Base-by-base conservation (phyloP, 2,113 vertebrate species). In the Hystrix brachyura region DNA sequence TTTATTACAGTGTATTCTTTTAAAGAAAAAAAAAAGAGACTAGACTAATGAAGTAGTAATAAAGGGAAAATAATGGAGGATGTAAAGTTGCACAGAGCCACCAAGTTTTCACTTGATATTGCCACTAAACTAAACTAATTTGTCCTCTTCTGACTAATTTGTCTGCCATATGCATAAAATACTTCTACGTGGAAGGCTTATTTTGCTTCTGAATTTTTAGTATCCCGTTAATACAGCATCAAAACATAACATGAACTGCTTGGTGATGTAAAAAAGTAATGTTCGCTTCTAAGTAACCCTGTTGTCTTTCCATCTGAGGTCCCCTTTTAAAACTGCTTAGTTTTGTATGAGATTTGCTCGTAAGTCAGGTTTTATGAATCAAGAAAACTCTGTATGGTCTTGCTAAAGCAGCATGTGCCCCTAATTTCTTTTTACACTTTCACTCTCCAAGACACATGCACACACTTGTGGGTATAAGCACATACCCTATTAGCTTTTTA, bases 401-500 rank as follows among this genome's bases (percentile, higher is more conserved):
- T 95, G 95, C 91, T 87, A 90, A 96, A 97, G 94, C 97, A 97
- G 95, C 90, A 74, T 95, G 97, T 97, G 85, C 93, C 96, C 76
- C 87, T 98, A 97, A 98, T 98, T 98, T 96, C 74, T 91, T 97
- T 94, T 94, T 96, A 0, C 76, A 57, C 82, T 86, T 87, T 0
- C 0, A 72, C 94, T 98, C 53, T 91, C 53, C 32, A 80, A 97
- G 76, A 80, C 62, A 74, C 93, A 94, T 93, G 95, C 1, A n/a
- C 96, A 90, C 88, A 87, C 93, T 96, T 72, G 84, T 57, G 13
- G 83, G 51, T n/a, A 21, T 64, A 85, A 74, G 97, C 83, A 96
- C 94, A 92, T 64, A 94, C 48, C 67, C 86, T 97, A 87, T 96
- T 98, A 98, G 86, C 88, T 98, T 97, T 98, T 97, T 92, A 95